Base-by-base conservation (phyloP, 2,113 vertebrate genomes). In the Hylia prasina region DNA sequence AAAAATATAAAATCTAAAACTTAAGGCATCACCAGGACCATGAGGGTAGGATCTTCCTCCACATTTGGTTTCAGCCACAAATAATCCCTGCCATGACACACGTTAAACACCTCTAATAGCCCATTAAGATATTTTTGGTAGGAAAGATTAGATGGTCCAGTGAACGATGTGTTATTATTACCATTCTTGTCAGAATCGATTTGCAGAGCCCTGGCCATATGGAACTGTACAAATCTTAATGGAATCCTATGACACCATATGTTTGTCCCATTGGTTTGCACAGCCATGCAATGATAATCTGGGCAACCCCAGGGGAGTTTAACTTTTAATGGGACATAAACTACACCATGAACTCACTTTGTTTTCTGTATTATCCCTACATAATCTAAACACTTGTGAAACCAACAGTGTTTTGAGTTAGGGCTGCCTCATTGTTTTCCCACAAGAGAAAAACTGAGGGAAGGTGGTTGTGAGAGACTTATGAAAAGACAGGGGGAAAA, bases 41-140 rank as follows among this genome's bases (percentile, higher is more conserved):
- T 1, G 13, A 23, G 39, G 37, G 7, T 20, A 22, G 27, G 11
- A 82, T 93, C 72, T 92, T 81, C 73, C 83, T 63, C 76, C 90
- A 72, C 44, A 28, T 94, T 96, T 97, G 61, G 60, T 86, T 95
- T 85, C 72, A 97, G 71, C 60, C 51, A 69, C 89, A 94, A 94
- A 96, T 85, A 93, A 94, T 95, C 69, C 68, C 91, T 94, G 17
- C 51, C 79, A 73, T 23, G 25, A 84, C 85, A 80, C 77, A 81
- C 63, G 57, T 97, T 94, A 96, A 97, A 84, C 24, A 91, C 70
- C 73, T 91, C 86, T 89, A 97, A 95, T 51, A 96, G 77, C 79
- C 96, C 82, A 97, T 96, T 97, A 94, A 86, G 71, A 84, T 88
- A 35, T 91, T 97, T 95, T 95, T 73, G 70, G 53, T 28, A 90